A percentile compares a stretch with the other conserved stretches of the same genome.
Evolutionary conservation across 2,113 vertebrate species (phyloP).

Genomic region (Sisor rabdophorus): DNA sequence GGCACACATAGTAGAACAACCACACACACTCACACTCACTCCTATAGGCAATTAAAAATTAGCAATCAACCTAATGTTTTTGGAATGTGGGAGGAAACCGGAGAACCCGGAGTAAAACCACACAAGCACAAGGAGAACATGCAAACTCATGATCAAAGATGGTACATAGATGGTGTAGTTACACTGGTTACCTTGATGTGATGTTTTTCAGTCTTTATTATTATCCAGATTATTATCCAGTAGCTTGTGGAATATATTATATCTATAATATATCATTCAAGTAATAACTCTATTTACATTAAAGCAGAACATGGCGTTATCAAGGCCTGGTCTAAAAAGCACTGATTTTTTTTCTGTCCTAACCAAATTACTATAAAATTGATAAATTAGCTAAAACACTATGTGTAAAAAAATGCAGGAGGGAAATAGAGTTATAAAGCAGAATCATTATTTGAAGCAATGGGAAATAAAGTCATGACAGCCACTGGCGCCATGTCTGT

Average conservation of each 20-base stretch:
- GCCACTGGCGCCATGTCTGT: conserved; percentile 19
- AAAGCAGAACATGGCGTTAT: not conserved
- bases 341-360: not conserved
- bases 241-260: not conserved
- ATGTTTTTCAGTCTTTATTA: not conserved
- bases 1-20: too few relatives aligned
- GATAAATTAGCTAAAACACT: not conserved
- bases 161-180: too few relatives aligned
- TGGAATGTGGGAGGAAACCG: too few relatives aligned
- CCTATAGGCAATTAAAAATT: too few relatives aligned
- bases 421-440: conserved; percentile 17
- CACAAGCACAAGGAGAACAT: too few relatives aligned
- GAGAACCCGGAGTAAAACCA: too few relatives aligned
- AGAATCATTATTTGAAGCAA: not conserved
- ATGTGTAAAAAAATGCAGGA: not conserved
- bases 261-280: conserved; percentile 2
- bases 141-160: not conserved
- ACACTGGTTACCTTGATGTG: not conserved
- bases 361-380: not conserved
- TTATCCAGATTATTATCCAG: not conserved
- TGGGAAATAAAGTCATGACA: conserved; percentile 27
- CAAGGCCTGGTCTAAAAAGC: not conserved
- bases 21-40: too few relatives aligned
- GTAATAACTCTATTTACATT: not conserved
- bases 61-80: too few relatives aligned